Conservation (phyloP, 2,797 vertebrate genomes). For the Otus scops region DNA sequence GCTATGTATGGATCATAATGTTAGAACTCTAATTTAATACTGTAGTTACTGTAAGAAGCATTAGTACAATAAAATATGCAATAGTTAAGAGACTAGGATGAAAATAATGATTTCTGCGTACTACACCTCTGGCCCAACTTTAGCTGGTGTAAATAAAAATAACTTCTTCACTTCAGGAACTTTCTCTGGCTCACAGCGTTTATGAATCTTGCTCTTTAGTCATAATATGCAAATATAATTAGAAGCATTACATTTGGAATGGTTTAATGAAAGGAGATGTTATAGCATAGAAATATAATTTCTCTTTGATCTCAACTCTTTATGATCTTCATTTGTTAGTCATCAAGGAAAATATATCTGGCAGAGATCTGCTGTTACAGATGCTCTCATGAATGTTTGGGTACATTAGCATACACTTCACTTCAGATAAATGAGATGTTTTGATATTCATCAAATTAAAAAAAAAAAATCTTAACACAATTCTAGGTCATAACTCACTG, state of each 20-base stretch:
- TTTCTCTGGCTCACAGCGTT: background rate
- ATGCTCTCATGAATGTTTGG: background rate
- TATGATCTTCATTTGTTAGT: background rate
- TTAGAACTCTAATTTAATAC: slow-evolving; percentile 65
- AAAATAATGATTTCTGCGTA: slow-evolving; percentile 51
- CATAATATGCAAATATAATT: slow-evolving; percentile 13
- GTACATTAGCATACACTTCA: background rate
- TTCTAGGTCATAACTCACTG: background rate
- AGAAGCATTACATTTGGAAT: slow-evolving; percentile 7
- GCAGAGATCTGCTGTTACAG: background rate
- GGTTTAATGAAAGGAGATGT: background rate
- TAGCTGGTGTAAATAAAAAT: slow-evolving; percentile 11
- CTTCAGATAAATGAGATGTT: background rate
- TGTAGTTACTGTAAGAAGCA: slow-evolving; percentile 66
- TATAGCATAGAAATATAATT: background rate
- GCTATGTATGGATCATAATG: slow-evolving; percentile 42
- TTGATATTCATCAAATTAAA: background rate
- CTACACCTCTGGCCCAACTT: background rate
- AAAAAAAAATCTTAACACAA: background rate
- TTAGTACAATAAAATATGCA: slow-evolving; percentile 60
- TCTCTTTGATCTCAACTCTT: background rate
- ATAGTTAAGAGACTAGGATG: slow-evolving; percentile 39
- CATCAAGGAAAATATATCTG: background rate
- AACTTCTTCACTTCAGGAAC: background rate
- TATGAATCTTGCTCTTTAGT: background rate